Base-by-base conservation (phyloP, 1,140 invertebrate species). In the Macrosteles quadrilineatus region DNA sequence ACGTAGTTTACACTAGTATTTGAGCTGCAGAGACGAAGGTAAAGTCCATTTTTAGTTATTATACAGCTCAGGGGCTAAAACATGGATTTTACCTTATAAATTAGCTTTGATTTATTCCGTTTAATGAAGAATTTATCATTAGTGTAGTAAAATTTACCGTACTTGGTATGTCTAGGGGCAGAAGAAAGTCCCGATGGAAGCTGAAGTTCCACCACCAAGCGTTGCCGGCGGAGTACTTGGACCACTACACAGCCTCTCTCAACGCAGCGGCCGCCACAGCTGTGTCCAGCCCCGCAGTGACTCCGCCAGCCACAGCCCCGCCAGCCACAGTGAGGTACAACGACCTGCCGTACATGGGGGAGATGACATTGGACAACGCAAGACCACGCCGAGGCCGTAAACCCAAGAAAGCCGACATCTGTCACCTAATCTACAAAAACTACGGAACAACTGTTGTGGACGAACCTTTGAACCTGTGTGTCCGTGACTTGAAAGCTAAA, bases 281-380 rank as follows among this genome's bases (percentile, higher is more conserved):
- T n/a, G 32, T 47, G 14, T 21, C 29, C 19, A 21, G 53, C 0
- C 32, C 57, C 17, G 27, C 62, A 23, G 88, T 90, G 17, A 86
- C 87, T 0, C 79, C 90, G 17, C 50, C 50, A 85, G 86, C 67
- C 31, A 55, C 36, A 0, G 67, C 72, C 23, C 62, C 70, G n/a
- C 67, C 72, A 25, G 59, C 70, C n/a, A 73, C 87, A 14, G 80
- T 92, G 68, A 90, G 90, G 62, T 92, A 91, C 74, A 87, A 90
- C n/a, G 91, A 94, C 75, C 80, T 94, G 2, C 92, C 93, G 0
- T 95, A 94, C 78, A 94, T 95, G 92, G 93, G 93, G 1, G 93
- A 95, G 76, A 93, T 95, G 82, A 94, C 92, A 0, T 78, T 95
- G 68, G 92, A 94, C 77, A 92, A 94, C 78, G 91, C 89, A 12